Percentiles rank a stretch among this genome's conserved stretches.
Evolutionary conservation across 1,140 invertebrate species (phyloP).

Genomic region (Eufriesea mexicana): DNA sequence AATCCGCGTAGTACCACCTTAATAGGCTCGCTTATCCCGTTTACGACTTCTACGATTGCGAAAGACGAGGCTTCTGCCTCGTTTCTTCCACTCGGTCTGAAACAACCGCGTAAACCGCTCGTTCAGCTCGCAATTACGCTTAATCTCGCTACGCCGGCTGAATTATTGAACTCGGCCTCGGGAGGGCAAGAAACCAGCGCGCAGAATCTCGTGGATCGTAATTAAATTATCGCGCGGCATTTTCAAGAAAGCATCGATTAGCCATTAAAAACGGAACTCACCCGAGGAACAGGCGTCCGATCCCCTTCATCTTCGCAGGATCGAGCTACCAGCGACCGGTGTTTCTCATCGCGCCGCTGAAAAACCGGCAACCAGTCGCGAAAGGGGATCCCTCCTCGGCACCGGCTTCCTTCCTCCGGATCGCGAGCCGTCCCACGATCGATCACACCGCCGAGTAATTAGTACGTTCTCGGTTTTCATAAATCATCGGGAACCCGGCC

Average conservation of each 20-base stretch:
- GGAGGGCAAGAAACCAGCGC: background rate
- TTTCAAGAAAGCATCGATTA: slow-evolving; percentile 30
- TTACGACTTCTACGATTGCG: background rate
- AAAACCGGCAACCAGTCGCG: slow-evolving; percentile 35
- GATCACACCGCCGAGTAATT: slow-evolving; percentile 58
- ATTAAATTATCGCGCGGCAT: slow-evolving; percentile 36
- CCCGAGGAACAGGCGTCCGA: slow-evolving; percentile 65
- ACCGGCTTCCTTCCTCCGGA: background rate
- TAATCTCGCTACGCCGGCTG: background rate
- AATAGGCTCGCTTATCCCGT: background rate
- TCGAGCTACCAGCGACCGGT: slow-evolving; percentile 18
- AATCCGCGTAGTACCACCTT: background rate
- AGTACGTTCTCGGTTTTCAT: slow-evolving; percentile 54
- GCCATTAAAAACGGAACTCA: slow-evolving; percentile 47
- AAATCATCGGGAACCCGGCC: slow-evolving; percentile 54
- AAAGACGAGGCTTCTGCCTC: background rate
- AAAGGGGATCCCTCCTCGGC: slow-evolving; percentile 7
- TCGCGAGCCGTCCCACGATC: slow-evolving; percentile 19
- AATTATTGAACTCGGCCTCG: slow-evolving; percentile 7
- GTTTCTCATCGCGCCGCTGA: slow-evolving; percentile 35
- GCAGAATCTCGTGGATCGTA: slow-evolving; percentile 5
- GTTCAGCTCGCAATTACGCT: background rate
- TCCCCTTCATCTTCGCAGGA: slow-evolving; percentile 60
- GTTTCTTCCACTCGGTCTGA: background rate
- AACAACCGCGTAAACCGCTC: background rate